Evolutionary conservation across 1,140 invertebrate species (phyloP), one percentile per base, ranked within the genome.

Genomic region (Argopecten irradians): DNA sequence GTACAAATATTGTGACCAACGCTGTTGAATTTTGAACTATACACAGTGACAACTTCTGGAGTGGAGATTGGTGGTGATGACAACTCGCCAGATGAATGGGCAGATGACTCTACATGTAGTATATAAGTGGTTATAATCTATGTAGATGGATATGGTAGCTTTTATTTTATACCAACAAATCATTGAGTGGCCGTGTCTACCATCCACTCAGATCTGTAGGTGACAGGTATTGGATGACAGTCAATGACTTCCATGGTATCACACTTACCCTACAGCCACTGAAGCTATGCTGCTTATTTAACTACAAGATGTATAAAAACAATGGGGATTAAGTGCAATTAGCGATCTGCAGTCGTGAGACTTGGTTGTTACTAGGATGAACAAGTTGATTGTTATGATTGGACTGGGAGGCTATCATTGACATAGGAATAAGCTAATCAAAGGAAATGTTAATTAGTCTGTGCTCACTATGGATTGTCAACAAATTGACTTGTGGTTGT

Each of bases 291-390:
- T 71, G 55, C 16, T 71, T 71, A 71, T 71, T 71, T 71, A 71
- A 28, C 28, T 71, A 71, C 55, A 22, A 71, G 28, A 28, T 71
- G 28, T 71, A n/a, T n/a, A n/a, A 22, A 71, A 71, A 71, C 55
- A 71, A 71, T 71, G n/a, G 55, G 55, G 55, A 71, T 71, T 71
- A 71, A 71, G 55, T 71, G 55, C 55, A 28, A 71, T 71, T 28
- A 71, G 22, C 28, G n/a, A 28, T n/a, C 55, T 71, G 55, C n/a
- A 7, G 55, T 16, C 55, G 1, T n/a, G n/a, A 71, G 55, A 71
- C 55, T 28, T n/a, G 1, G n/a, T 71, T 71, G 28, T 71, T 71
- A n/a, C 55, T 71, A n/a, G 55, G 28, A 28, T 71, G 43, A 55
- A 55, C 22, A 55, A 19, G 43, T n/a, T 55, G 55, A 28, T 71